These are phyloP conservation scores for Balearica regulorum DNA, from an alignment of 2,797 vertebrate genomes.

Conservation along the genomic window DNA sequence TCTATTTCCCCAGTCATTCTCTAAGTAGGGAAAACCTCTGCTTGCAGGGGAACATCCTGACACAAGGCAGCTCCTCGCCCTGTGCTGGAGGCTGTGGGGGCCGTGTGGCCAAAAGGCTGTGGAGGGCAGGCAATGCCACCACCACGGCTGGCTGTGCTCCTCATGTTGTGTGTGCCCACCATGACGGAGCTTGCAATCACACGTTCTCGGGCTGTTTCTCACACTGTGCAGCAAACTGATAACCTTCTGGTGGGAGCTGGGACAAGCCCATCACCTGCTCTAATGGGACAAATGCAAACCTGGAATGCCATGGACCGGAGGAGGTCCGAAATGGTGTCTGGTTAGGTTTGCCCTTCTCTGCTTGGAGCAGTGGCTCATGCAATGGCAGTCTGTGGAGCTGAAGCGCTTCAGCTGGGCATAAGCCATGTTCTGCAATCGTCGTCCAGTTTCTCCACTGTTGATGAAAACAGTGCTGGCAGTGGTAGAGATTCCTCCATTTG, in stretches of 20 bases:
- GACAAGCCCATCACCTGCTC: not conserved
- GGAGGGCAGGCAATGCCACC: not conserved
- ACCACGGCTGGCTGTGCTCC: not conserved
- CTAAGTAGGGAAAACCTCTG: not conserved
- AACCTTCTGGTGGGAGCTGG: not conserved
- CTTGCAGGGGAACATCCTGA: not conserved
- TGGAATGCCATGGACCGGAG: not conserved
- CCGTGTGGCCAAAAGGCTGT: fast-evolving
- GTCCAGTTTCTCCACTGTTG: not conserved
- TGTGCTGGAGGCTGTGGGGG: fast-evolving
- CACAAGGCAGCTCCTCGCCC: not conserved
- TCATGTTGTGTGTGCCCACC: too few relatives aligned
- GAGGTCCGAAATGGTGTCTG: not conserved
- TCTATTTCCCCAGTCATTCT: not conserved
- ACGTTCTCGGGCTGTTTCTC: fast-evolving
- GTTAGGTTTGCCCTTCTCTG: not conserved
- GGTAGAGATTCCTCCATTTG: not conserved
- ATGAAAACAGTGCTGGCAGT: not conserved
- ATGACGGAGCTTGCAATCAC: fast-evolving
- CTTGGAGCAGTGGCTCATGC: not conserved
- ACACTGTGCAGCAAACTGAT: not conserved
- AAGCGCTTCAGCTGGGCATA: not conserved
- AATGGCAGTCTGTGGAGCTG: not conserved
- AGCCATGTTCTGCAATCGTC: fast-evolving
- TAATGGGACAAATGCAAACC: not conserved